A percentile compares a stretch with the other conserved stretches of the same genome.
Conservation (phyloP, 2,888 invertebrate species). For the Microctonus brassicae region DNA sequence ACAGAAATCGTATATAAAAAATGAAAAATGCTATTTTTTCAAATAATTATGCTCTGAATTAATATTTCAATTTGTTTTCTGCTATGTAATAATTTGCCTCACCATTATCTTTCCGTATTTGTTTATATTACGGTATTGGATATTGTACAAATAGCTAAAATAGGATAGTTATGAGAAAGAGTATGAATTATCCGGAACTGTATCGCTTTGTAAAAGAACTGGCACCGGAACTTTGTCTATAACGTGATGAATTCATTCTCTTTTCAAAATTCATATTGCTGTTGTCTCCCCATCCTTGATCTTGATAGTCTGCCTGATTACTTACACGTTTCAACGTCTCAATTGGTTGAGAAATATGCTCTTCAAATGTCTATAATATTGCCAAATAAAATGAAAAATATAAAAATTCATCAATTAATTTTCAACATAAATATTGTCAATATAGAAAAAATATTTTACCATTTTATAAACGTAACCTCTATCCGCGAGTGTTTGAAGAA, state of each 20-base stretch:
- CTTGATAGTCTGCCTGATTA: neutral
- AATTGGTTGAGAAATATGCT: constrained; percentile 50
- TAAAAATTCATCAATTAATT: neutral
- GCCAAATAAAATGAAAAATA: constrained; percentile 41
- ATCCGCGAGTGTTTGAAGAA: constrained; percentile 73
- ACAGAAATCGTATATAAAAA: neutral
- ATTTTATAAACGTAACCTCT: constrained; percentile 71
- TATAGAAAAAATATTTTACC: constrained; percentile 59
- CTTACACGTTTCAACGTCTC: neutral
- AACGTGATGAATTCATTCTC: neutral
- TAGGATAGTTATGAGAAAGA: neutral
- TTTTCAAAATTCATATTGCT: neutral
- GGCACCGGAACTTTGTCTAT: too few species aligned
- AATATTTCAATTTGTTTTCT: too few species aligned
- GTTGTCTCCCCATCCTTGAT: neutral
- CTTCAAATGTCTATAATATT: constrained; percentile 68
- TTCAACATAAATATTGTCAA: constrained; percentile 18
- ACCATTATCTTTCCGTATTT: too few species aligned
- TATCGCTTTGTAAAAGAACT: too few species aligned
- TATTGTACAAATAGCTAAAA: neutral
- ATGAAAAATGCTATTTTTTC: too few species aligned
- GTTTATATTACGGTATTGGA: neutral
- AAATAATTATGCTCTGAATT: too few species aligned
- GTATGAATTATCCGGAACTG: neutral
- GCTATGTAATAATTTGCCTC: too few species aligned